phyloP scores from a whole-genome alignment of 2,797 vertebrate species.

The Uromys caudimaculatus region DNA sequence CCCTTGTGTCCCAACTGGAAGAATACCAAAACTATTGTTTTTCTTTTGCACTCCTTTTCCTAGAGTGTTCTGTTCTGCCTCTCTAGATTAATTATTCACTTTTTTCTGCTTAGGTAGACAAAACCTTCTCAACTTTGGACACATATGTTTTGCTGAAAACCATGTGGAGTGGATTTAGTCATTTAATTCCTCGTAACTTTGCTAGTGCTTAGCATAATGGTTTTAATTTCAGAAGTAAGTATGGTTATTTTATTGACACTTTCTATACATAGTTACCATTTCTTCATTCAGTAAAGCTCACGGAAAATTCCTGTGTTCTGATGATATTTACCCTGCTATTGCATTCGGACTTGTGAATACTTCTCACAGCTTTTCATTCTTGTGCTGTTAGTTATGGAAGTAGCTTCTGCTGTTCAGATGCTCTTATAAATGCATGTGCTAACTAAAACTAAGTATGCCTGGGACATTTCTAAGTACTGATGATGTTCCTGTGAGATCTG shows the following conservation, averaged over 20 bases:
- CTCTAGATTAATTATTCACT: not conserved
- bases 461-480: conserved; percentile 22
- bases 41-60: not conserved
- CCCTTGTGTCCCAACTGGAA: not conserved
- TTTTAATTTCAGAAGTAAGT: conserved; percentile 11
- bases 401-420: conserved; percentile 32
- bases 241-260: not conserved
- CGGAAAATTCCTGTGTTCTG: not conserved
- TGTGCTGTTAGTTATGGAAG: conserved; percentile 33
- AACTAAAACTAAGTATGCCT: conserved; percentile 24
- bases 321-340: conserved; percentile 26
- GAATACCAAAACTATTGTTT: not conserved
- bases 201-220: not conserved
- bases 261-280: not conserved
- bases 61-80: not conserved
- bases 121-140: not conserved
- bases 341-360: conserved; percentile 13
- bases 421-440: conserved; percentile 57
- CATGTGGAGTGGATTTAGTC: not conserved
- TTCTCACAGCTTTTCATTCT: conserved; percentile 21
- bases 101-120: not conserved
- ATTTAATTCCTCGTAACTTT: not conserved
- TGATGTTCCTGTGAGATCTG: conserved; percentile 27
- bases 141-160: not conserved
- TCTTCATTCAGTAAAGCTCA: conserved; percentile 47